phyloP scores from a whole-genome alignment of 1,140 invertebrate species.

The Drosophila burlai region DNA sequence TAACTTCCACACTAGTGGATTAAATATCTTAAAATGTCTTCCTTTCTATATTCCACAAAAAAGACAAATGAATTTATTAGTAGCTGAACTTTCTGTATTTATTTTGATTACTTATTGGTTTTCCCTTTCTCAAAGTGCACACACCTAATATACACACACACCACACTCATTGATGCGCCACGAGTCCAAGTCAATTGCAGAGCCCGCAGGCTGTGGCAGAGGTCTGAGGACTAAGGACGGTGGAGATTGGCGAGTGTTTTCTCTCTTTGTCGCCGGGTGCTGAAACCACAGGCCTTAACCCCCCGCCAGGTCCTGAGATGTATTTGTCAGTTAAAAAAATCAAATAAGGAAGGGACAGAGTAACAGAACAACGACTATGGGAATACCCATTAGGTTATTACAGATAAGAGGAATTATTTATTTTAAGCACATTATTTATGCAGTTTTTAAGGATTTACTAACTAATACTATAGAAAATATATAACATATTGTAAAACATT shows the following conservation, averaged over 20 bases:
- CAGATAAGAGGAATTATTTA: neutral
- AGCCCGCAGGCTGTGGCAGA: conserved; percentile 46
- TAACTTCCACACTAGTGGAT: no score
- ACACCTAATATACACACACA: conserved; percentile 30
- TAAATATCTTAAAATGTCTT: no score
- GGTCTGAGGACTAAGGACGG: conserved; percentile 14
- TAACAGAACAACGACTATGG: neutral
- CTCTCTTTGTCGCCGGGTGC: conserved; percentile 22
- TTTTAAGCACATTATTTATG: neutral
- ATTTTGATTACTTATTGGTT: no score
- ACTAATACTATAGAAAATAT: neutral
- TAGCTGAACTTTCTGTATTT: neutral
- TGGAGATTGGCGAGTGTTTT: conserved; percentile 21
- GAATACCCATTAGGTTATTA: conserved; percentile 13
- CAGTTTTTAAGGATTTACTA: neutral
- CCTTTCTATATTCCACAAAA: no score
- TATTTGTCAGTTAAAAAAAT: conserved; percentile 67
- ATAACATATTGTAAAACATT: neutral
- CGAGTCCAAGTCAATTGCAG: conserved; percentile 80
- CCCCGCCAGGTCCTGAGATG: conserved; percentile 46
- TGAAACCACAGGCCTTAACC: conserved; percentile 61
- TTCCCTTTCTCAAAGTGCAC: conserved; percentile 9
- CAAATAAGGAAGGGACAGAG: conserved; percentile 9
- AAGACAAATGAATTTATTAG: neutral
- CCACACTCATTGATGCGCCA: conserved; percentile 66